Evolutionary conservation across 2,888 invertebrate species (phyloP).

Genomic region (Hylaea fasciaria): DNA sequence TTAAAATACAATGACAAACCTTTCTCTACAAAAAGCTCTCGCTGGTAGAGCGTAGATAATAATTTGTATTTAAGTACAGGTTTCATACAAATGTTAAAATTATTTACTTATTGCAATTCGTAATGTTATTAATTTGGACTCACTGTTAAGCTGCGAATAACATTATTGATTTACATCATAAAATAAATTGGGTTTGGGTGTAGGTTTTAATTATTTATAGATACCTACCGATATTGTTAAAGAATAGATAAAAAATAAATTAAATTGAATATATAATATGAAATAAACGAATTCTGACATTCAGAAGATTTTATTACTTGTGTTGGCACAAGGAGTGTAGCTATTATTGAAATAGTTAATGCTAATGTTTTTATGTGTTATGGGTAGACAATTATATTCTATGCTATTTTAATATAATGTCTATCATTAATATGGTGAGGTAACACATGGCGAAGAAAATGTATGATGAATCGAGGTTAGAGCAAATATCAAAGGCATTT

Average conservation of each 20-base stretch:
- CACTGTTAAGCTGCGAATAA: neutral
- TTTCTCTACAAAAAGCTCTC: too few species aligned
- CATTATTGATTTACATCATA: neutral
- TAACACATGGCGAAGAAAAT: too few species aligned
- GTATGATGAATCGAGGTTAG: too few species aligned
- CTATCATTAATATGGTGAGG: too few species aligned
- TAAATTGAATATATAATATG: constrained; percentile 13
- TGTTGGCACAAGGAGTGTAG: constrained; percentile 9
- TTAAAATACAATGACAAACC: neutral
- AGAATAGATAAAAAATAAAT: constrained; percentile 9
- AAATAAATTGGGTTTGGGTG: constrained; percentile 4
- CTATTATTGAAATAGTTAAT: too few species aligned
- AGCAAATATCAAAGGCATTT: too few species aligned
- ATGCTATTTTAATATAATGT: too few species aligned
- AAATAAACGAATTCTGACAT: constrained; percentile 21
- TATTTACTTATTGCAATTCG: neutral
- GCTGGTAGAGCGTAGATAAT: too few species aligned
- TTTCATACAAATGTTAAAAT: too few species aligned
- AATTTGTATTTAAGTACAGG: too few species aligned
- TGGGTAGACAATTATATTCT: too few species aligned
- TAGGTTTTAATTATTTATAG: constrained; percentile 14
- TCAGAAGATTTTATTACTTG: constrained; percentile 17
- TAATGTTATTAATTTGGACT: neutral
- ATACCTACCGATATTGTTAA: neutral
- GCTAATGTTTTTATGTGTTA: too few species aligned